Percentiles rank a stretch among this genome's conserved stretches.
phyloP scores from a whole-genome alignment of 92 coral and sea anemone genomes.

The Parazoanthus darwini region DNA sequence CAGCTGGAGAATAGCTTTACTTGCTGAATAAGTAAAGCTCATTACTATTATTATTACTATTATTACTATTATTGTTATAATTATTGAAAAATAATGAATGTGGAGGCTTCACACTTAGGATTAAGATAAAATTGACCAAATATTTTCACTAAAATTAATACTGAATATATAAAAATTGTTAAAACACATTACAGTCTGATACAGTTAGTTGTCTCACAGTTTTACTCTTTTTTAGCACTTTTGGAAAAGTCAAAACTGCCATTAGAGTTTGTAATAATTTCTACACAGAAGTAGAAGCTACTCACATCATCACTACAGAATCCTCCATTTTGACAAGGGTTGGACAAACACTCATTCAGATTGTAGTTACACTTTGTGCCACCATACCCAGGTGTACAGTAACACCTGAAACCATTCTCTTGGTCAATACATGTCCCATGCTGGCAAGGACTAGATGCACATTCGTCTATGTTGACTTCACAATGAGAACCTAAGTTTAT shows the following conservation, averaged over 20 bases:
- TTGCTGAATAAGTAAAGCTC: too few species aligned
- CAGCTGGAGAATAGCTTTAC: too few species aligned
- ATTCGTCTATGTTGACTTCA: slow-evolving; percentile 93
- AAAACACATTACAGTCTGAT: too few species aligned
- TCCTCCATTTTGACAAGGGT: slow-evolving; percentile 89
- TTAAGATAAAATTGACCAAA: too few species aligned
- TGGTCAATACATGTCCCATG: slow-evolving; percentile 89
- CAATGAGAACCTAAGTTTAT: slow-evolving; percentile 77
- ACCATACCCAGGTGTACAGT: slow-evolving; percentile 84
- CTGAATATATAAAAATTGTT: too few species aligned
- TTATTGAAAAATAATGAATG: too few species aligned
- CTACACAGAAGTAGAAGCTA: not conserved
- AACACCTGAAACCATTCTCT: slow-evolving; percentile 78
- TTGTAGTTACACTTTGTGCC: slow-evolving; percentile 76
- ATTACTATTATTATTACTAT: too few species aligned
- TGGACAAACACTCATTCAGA: slow-evolving; percentile 84
- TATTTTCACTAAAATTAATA: too few species aligned
- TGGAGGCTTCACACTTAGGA: too few species aligned
- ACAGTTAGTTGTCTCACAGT: too few species aligned
- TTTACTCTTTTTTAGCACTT: too few species aligned
- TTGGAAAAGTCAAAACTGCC: not conserved
- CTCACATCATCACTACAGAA: slow-evolving; percentile 77
- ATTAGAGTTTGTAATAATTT: not conserved
- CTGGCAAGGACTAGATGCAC: slow-evolving; percentile 79
- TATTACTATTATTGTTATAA: too few species aligned